Conservation (phyloP, 2,888 invertebrate genomes). For the Stratiomys singularior region DNA sequence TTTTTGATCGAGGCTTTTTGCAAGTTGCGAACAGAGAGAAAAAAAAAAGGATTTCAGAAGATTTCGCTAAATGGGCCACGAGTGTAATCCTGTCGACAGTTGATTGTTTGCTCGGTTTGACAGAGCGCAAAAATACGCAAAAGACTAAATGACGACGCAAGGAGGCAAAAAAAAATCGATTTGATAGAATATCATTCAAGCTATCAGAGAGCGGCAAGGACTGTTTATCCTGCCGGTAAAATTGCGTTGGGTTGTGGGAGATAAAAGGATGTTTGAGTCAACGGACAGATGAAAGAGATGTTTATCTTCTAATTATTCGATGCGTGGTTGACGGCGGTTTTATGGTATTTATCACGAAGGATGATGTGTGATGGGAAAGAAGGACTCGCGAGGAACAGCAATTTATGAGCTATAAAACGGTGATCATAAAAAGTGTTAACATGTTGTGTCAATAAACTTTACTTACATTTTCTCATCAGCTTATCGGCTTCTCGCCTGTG, state of each 20-base stretch:
- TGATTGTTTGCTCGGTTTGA: background rate
- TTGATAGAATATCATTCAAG: background rate
- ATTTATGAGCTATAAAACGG: constrained; percentile 27
- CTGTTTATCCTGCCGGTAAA: too few species aligned
- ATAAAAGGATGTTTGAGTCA: too few species aligned
- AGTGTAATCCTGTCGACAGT: constrained; percentile 21
- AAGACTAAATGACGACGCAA: background rate
- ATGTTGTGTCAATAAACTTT: background rate
- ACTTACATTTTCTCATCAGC: constrained; percentile 7
- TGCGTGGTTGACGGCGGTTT: background rate
- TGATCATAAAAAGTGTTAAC: background rate
- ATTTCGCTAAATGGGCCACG: constrained; percentile 32
- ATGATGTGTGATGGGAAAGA: background rate
- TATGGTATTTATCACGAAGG: background rate
- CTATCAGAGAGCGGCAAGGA: too few species aligned
- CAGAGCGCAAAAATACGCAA: background rate
- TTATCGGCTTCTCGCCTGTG: background rate
- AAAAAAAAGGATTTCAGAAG: constrained; percentile 29
- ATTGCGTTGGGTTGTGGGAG: too few species aligned
- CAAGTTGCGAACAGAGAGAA: background rate
- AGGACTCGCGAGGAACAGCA: background rate
- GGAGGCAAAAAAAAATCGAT: constrained; percentile 16
- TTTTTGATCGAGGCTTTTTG: background rate
- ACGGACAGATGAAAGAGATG: background rate
- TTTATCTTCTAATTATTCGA: background rate